These are phyloP conservation scores for Danaus chrysippus DNA, from an alignment of 2,888 invertebrate species.

Conservation along the genomic window DNA sequence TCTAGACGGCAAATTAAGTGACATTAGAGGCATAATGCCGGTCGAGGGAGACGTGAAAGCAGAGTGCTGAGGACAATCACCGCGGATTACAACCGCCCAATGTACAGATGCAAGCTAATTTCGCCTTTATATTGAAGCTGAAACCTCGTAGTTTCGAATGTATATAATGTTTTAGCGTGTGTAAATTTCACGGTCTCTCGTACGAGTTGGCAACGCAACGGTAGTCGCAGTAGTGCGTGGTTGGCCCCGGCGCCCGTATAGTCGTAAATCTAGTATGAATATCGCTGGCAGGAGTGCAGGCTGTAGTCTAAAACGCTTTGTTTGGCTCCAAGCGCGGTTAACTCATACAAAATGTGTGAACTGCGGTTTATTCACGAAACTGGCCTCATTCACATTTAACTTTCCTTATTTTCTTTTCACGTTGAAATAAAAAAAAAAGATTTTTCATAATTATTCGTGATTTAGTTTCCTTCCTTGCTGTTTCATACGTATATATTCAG, in stretches of 20 bases:
- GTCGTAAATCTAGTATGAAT: constrained; percentile 32
- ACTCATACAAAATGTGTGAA: constrained; percentile 35
- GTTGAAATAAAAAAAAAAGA: background rate
- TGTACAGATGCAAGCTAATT: constrained; percentile 29
- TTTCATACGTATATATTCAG: too few species aligned
- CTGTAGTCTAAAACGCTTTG: constrained; percentile 45
- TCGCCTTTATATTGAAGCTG: constrained; percentile 24
- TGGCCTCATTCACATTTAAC: constrained; percentile 26
- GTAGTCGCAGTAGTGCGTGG: constrained; percentile 35
- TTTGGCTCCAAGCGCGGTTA: constrained; percentile 36
- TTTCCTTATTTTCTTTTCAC: constrained; percentile 13
- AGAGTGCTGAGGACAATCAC: constrained; percentile 56
- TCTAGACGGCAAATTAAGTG: constrained; percentile 77
- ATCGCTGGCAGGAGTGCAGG: constrained; percentile 36
- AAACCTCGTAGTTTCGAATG: constrained; percentile 29
- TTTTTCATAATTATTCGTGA: background rate
- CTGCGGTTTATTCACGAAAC: constrained; percentile 23
- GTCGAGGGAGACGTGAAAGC: constrained; percentile 68
- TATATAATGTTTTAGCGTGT: constrained; percentile 17
- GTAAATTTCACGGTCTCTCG: constrained; percentile 24
- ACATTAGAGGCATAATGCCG: constrained; percentile 74
- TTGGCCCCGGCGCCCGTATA: constrained; percentile 29
- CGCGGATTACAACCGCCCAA: constrained; percentile 32
- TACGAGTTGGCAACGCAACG: constrained; percentile 47
- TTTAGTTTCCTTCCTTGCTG: too few species aligned